Conservation (phyloP, 2,113 vertebrate species). For the Rousettus leschenaultii region DNA sequence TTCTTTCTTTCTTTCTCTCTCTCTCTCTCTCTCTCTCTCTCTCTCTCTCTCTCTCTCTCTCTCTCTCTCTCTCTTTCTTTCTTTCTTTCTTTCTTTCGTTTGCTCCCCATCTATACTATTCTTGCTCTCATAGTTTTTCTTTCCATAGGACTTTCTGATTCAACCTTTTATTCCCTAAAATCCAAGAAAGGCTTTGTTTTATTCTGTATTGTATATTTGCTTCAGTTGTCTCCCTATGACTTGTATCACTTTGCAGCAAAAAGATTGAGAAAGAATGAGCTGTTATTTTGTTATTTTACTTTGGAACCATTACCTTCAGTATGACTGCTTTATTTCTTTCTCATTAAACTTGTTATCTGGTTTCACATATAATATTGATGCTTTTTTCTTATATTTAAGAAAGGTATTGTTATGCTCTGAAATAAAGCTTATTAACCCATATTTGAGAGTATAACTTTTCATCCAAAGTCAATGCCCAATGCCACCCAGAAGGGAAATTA, state of each 20-base stretch:
- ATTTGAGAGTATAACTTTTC: neutral
- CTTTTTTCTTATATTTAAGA: neutral
- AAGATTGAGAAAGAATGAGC: neutral
- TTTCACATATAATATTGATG: neutral
- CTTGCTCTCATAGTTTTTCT: neutral
- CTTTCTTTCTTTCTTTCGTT: neutral
- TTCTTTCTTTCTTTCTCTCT: too few relatives aligned
- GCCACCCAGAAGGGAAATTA: neutral
- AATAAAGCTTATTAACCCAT: neutral
- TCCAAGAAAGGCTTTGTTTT: neutral
- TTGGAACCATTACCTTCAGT: neutral
- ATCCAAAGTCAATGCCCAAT: neutral
- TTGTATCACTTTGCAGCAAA: neutral
- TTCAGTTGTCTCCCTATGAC: neutral
- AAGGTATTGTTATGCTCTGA: neutral
- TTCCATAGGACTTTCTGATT: neutral
- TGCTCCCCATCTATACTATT: neutral
- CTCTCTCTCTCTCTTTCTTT: too few relatives aligned
- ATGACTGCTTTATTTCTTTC: neutral
- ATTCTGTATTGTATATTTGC: neutral
- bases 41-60: too few relatives aligned
- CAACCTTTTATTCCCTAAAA: neutral
- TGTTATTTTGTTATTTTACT: neutral
- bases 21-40: too few relatives aligned
- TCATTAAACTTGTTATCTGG: neutral